Evolutionary conservation across 2,113 vertebrate species (phyloP).

Genomic region (Rissa tridactyla): DNA sequence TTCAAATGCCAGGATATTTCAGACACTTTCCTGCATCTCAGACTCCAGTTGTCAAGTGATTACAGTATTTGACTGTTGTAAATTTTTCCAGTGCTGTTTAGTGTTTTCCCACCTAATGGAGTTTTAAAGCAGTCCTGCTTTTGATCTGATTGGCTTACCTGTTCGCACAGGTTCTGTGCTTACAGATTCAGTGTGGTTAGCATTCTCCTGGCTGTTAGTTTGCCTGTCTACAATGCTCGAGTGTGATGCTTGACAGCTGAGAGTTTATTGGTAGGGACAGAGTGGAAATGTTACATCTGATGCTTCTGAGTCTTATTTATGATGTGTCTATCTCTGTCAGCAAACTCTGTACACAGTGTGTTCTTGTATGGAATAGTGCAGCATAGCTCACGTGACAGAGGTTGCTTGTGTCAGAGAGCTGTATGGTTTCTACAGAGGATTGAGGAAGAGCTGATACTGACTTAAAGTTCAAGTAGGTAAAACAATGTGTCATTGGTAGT

Average conservation of each 20-base stretch:
- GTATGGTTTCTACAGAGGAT: neutral
- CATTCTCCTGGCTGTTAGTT: neutral
- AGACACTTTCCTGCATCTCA: neutral
- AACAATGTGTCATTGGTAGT: neutral
- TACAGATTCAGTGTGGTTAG: neutral
- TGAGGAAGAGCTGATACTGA: neutral
- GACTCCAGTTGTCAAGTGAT: accelerated
- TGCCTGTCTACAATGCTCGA: neutral
- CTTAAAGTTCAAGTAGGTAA: neutral
- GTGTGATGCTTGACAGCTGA: neutral
- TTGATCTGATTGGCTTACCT: neutral
- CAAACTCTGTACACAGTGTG: neutral
- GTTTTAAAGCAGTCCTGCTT: neutral
- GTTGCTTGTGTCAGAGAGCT: neutral
- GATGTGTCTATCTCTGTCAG: neutral
- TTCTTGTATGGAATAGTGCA: neutral
- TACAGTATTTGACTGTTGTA: neutral
- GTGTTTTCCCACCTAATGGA: neutral
- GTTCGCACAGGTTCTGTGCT: neutral
- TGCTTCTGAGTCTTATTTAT: neutral
- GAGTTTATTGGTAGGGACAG: neutral
- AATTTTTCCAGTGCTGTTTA: neutral
- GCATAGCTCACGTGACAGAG: neutral
- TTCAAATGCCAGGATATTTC: neutral
- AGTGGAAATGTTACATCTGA: neutral